Conservation (phyloP, 2,888 invertebrate genomes). For the Pandemis cinnamomeana region DNA sequence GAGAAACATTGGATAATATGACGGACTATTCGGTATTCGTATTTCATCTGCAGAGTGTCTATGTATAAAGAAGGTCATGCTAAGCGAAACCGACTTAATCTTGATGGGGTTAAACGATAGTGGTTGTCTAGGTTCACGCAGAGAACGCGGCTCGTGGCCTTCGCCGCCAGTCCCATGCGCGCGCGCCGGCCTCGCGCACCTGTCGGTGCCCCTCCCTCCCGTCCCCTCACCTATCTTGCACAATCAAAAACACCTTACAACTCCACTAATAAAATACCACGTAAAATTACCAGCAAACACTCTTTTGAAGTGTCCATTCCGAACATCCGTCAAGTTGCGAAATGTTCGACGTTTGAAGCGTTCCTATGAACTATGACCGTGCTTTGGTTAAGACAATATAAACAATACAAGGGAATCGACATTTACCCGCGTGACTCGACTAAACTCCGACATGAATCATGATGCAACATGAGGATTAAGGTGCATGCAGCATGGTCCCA, state of each 20-base stretch:
- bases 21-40: not conserved
- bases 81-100: constrained; percentile 33
- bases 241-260: constrained; percentile 65
- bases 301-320: constrained; percentile 37
- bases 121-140: constrained; percentile 49
- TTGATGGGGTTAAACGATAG: constrained; percentile 42
- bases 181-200: constrained; percentile 71
- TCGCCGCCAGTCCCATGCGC: constrained; percentile 71
- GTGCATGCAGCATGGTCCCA: constrained; percentile 54
- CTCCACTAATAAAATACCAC: constrained; percentile 62
- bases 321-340: constrained; percentile 66
- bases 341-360: constrained; percentile 63
- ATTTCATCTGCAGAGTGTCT: constrained; percentile 21
- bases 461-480: constrained; percentile 69
- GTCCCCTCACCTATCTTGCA: constrained; percentile 55
- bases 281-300: constrained; percentile 38
- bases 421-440: constrained; percentile 73
- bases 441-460: constrained; percentile 67
- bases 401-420: constrained; percentile 75
- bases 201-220: constrained; percentile 62
- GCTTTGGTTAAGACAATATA: constrained; percentile 71
- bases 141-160: constrained; percentile 66
- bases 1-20: not conserved
- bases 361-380: constrained; percentile 78
- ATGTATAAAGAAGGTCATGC: constrained; percentile 35